Conservation (phyloP, 1,140 invertebrate genomes). For the Heliconius hermathena region DNA sequence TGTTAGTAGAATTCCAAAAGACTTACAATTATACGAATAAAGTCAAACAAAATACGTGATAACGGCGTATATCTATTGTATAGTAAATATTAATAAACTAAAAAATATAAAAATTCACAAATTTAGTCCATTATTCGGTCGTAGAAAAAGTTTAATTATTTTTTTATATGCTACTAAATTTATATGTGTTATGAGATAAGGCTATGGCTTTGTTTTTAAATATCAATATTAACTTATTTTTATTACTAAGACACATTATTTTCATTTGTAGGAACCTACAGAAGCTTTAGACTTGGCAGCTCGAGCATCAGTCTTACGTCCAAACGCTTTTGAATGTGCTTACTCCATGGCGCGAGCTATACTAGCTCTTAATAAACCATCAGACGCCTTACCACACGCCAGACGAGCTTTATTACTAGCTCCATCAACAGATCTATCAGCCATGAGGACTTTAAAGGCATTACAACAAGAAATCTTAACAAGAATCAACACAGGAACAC, state of each 20-base stretch:
- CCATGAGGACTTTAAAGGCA: slow-evolving; percentile 62
- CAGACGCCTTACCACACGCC: slow-evolving; percentile 82
- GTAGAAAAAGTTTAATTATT: too few relatives aligned
- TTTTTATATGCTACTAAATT: too few relatives aligned
- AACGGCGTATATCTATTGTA: too few relatives aligned
- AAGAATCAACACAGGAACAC: slow-evolving; percentile 62
- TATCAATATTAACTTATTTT: too few relatives aligned
- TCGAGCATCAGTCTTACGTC: slow-evolving; percentile 90
- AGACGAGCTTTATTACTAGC: slow-evolving; percentile 78
- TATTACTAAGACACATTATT: not conserved
- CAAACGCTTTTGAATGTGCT: slow-evolving; percentile 95
- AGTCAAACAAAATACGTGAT: too few relatives aligned
- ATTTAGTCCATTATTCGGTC: too few relatives aligned
- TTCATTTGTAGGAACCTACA: slow-evolving; percentile 85
- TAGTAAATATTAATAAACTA: too few relatives aligned
- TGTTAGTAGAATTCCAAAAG: too few relatives aligned
- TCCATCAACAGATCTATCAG: slow-evolving; percentile 58
- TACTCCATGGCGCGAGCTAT: slow-evolving; percentile 94
- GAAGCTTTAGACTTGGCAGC: slow-evolving; percentile 94
- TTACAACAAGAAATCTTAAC: slow-evolving; percentile 68
- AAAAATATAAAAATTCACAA: too few relatives aligned
- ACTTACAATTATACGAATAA: too few relatives aligned
- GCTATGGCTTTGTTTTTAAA: too few relatives aligned
- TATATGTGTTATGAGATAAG: too few relatives aligned
- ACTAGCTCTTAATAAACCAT: slow-evolving; percentile 84